These are phyloP conservation scores for Struthio camelus DNA, from an alignment of 2,113 vertebrate species.

Conservation along the genomic window DNA sequence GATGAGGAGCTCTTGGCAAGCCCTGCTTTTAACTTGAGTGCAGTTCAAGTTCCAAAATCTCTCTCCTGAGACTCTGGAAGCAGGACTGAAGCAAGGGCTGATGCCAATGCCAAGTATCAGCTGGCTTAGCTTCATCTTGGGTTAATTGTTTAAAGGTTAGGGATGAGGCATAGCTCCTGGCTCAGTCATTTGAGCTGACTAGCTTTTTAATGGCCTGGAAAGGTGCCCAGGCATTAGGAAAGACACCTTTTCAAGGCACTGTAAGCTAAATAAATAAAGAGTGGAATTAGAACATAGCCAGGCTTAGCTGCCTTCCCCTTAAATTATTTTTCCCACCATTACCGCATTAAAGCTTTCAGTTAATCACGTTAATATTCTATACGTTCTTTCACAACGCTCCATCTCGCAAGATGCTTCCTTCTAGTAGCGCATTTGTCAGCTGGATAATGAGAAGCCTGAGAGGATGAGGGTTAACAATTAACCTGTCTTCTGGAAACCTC, in stretches of 20 bases:
- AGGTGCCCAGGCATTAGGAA: background rate
- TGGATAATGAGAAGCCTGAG: background rate
- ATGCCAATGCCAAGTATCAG: rapidly evolving
- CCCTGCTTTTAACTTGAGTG: no score
- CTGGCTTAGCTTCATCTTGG: background rate
- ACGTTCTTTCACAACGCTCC: background rate
- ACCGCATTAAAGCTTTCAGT: background rate
- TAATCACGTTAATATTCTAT: background rate
- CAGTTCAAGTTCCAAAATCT: background rate
- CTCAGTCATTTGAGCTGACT: slow-evolving; percentile 6
- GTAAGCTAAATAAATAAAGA: slow-evolving; percentile 27
- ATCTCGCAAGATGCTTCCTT: background rate
- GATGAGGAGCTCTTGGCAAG: background rate
- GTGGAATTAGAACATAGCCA: background rate
- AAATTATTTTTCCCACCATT: background rate
- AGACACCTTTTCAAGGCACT: slow-evolving; percentile 4
- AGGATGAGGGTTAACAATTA: background rate
- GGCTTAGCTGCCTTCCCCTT: background rate
- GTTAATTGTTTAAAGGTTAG: slow-evolving; percentile 38
- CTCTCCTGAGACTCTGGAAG: background rate
- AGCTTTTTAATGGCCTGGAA: slow-evolving; percentile 43
- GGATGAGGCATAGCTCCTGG: background rate
- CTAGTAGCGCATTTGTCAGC: background rate
- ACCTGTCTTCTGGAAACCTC: background rate
- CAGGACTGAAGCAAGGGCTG: no score